Evolutionary conservation across 2,113 vertebrate species (phyloP).

Genomic region (Meleagris gallopavo): DNA sequence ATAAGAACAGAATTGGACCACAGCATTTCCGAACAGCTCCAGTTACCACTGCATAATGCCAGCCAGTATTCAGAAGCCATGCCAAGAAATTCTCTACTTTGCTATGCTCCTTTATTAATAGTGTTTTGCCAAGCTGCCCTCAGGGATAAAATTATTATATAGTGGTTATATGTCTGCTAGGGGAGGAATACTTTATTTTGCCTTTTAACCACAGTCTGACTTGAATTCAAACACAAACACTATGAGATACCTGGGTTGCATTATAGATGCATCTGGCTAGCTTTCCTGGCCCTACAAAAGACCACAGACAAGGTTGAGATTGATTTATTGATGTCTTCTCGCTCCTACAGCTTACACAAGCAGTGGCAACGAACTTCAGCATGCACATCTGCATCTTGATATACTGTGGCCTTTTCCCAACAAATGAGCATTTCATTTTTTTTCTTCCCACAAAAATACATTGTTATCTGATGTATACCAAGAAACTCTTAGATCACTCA

Average conservation of each 20-base stretch:
- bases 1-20: not conserved
- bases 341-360: not conserved
- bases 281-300: not conserved
- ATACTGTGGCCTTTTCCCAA: not conserved
- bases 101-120: conserved; percentile 50
- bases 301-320: not conserved
- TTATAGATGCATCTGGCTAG: conserved; percentile 19
- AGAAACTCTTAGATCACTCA: not conserved
- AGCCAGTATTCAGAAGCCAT: conserved; percentile 13
- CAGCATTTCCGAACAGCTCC: conserved; percentile 35
- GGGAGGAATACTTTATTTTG: conserved; percentile 42
- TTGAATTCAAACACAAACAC: not conserved
- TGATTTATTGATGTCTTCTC: conserved; percentile 28
- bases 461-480: not conserved
- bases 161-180: conserved; percentile 54
- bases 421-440: not conserved
- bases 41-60: conserved; percentile 16
- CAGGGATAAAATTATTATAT: conserved; percentile 42
- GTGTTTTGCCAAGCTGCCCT: conserved; percentile 49
- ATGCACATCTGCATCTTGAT: not conserved
- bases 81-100: conserved; percentile 48
- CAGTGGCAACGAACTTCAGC: not conserved
- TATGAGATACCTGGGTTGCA: conserved; percentile 29
- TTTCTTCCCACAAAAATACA: not conserved
- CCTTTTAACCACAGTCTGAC: conserved; percentile 44